phyloP scores from a whole-genome alignment of 2,888 invertebrate genomes.

The Drosophila borealis region DNA sequence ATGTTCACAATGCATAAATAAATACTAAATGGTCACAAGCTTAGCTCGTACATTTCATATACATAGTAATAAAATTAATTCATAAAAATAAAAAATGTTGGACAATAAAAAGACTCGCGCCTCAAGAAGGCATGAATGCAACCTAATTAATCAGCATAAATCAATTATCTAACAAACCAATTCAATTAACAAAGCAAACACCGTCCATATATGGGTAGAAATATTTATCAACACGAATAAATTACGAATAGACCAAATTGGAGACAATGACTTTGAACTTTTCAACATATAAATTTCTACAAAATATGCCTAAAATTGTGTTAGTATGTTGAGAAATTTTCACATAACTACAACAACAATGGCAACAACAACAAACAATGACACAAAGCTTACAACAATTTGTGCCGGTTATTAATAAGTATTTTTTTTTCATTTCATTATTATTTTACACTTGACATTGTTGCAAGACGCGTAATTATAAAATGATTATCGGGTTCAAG shows the following conservation, averaged over 20 bases:
- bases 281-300: constrained; percentile 30
- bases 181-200: constrained; percentile 71
- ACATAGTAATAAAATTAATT: constrained; percentile 31
- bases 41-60: constrained; percentile 30
- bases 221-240: constrained; percentile 45
- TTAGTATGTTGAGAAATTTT: constrained; percentile 52
- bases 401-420: constrained; percentile 35
- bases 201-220: constrained; percentile 38
- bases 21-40: constrained; percentile 60
- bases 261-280: constrained; percentile 50
- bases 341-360: constrained; percentile 28
- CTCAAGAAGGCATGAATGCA: constrained; percentile 46
- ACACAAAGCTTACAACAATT: constrained; percentile 45
- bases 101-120: constrained; percentile 28
- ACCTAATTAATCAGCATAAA: constrained; percentile 68
- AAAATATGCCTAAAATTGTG: constrained; percentile 30
- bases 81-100: constrained; percentile 35
- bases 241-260: constrained; percentile 47
- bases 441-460: constrained; percentile 69
- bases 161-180: constrained; percentile 55
- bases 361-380: constrained; percentile 26
- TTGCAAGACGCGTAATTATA: constrained; percentile 54
- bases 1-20: constrained; percentile 57
- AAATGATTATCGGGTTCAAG: constrained; percentile 71
- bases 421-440: background rate